A percentile compares a stretch with the other conserved stretches of the same genome.
Conservation (phyloP, 2,797 vertebrate species). For the Brachyalestes nurse region DNA sequence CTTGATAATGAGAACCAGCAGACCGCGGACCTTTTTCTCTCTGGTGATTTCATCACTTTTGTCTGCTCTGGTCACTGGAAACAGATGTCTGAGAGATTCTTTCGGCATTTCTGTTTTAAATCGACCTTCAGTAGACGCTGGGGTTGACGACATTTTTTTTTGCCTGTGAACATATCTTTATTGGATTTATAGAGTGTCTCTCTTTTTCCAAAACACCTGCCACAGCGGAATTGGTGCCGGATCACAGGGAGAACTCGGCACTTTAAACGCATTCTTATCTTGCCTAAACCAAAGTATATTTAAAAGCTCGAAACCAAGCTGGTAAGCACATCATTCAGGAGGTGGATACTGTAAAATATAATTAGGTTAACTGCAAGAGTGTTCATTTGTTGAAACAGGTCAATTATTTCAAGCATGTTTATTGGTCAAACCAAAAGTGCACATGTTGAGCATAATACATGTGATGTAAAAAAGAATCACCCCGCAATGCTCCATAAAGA, state of each 20-base stretch:
- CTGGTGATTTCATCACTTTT: constrained; percentile 80
- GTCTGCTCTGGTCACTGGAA: constrained; percentile 75
- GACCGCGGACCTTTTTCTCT: constrained; percentile 55
- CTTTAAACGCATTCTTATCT: constrained; percentile 35
- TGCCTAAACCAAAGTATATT: constrained; percentile 24
- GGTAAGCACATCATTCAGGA: constrained; percentile 22
- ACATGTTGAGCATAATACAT: constrained; percentile 32
- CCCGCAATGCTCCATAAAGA: constrained; percentile 42
- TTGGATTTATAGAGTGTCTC: constrained; percentile 73
- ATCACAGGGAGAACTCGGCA: constrained; percentile 36
- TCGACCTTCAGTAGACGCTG: constrained; percentile 68
- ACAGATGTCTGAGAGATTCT: constrained; percentile 78
- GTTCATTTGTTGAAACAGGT: constrained; percentile 51
- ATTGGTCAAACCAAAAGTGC: constrained; percentile 21
- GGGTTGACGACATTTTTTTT: constrained; percentile 77
- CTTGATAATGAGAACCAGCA: constrained; percentile 78
- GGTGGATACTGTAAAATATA: constrained; percentile 33
- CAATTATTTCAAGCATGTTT: constrained; percentile 34
- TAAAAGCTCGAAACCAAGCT: background rate
- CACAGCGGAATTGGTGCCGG: constrained; percentile 37
- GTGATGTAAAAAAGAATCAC: constrained; percentile 40
- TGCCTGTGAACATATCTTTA: constrained; percentile 76
- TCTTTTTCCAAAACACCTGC: constrained; percentile 74
- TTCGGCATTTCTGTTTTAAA: constrained; percentile 72
- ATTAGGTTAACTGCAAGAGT: constrained; percentile 51